Evolutionary conservation across 2,113 vertebrate genomes (phyloP).

Genomic region (Taxidea taxus): DNA sequence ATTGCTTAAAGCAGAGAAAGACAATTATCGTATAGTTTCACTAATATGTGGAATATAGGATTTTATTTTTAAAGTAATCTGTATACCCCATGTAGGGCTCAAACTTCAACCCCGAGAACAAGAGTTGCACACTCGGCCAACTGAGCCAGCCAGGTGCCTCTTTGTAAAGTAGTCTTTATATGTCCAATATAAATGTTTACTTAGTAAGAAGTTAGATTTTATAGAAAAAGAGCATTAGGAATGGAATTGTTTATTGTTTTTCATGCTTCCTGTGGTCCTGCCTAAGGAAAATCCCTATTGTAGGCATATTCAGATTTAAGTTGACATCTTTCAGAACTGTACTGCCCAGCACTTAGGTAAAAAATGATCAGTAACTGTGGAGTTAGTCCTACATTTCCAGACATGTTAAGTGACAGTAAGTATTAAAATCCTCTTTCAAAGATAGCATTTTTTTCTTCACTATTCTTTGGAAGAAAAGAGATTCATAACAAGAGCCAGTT

Average conservation of each 20-base stretch:
- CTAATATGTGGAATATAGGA: neutral
- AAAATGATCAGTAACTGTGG: neutral
- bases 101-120: neutral
- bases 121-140: neutral
- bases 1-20: too few species aligned
- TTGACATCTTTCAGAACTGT: neutral
- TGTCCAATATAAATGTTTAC: neutral
- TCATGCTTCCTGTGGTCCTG: neutral
- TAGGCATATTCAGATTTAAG: neutral
- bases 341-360: neutral
- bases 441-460: neutral
- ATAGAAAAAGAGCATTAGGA: neutral
- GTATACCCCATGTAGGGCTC: neutral
- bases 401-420: neutral
- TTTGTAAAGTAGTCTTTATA: neutral
- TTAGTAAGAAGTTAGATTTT: neutral
- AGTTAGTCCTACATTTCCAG: constrained; percentile 1
- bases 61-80: neutral
- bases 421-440: constrained; percentile 32
- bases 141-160: neutral
- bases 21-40: too few species aligned
- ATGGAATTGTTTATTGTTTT: neutral
- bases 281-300: neutral
- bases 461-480: constrained; percentile 36
- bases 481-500: neutral